Conservation (phyloP, 2,888 invertebrate genomes). For the Acleris emargana region DNA sequence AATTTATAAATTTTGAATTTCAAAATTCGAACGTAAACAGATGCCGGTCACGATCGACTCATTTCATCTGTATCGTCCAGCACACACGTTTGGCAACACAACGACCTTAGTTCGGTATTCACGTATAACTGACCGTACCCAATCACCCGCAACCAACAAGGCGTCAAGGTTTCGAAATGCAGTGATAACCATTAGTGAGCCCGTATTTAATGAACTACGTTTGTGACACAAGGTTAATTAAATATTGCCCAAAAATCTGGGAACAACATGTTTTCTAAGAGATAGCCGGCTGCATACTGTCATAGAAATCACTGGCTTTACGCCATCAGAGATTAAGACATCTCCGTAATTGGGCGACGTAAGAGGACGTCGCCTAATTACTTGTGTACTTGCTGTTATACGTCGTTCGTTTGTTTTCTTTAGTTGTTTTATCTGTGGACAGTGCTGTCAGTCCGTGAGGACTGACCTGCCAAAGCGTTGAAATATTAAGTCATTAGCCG, state of each 20-base stretch:
- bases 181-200: constrained; percentile 52
- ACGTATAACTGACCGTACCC: constrained; percentile 66
- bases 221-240: constrained; percentile 32
- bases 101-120: constrained; percentile 63
- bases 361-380: constrained; percentile 30
- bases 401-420: constrained; percentile 13
- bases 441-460: too few relatives aligned
- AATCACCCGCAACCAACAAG: constrained; percentile 26
- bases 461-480: constrained; percentile 15
- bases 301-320: constrained; percentile 32
- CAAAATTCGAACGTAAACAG: constrained; percentile 13
- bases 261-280: constrained; percentile 6
- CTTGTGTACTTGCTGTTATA: constrained; percentile 17
- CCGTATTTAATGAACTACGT: constrained; percentile 57
- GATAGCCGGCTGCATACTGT: constrained; percentile 14
- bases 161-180: constrained; percentile 60
- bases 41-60: constrained; percentile 22
- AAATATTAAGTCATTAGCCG: constrained; percentile 1
- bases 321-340: constrained; percentile 18
- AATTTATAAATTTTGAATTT: constrained; percentile 1
- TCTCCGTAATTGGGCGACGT: constrained; percentile 34
- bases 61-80: constrained; percentile 38
- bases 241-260: neutral
- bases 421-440: constrained; percentile 12
- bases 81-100: constrained; percentile 50